phyloP scores from a whole-genome alignment of 2,113 vertebrate species.

The Oreochromis aureus region DNA sequence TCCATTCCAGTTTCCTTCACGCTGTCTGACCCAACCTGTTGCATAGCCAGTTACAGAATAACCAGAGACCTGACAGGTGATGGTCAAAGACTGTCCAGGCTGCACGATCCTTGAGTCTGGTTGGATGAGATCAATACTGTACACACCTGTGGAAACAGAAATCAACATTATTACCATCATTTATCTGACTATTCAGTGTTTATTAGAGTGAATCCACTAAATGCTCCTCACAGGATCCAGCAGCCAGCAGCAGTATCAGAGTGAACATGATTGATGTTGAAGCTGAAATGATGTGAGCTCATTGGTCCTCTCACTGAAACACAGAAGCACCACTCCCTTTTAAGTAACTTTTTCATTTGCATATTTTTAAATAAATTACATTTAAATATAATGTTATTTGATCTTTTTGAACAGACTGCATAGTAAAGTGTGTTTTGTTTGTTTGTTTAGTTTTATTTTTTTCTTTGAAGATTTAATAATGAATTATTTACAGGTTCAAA shows the following conservation, averaged over 20 bases:
- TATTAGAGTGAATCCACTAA: too few species aligned
- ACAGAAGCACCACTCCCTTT: accelerated
- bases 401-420: neutral
- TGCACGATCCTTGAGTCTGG: neutral
- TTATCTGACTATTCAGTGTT: too few species aligned
- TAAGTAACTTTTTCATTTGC: neutral
- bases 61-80: constrained; percentile 22
- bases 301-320: accelerated
- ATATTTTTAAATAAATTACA: neutral
- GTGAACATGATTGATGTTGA: too few species aligned
- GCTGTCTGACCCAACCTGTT: constrained; percentile 37
- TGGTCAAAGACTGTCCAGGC: neutral
- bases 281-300: too few species aligned
- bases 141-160: neutral
- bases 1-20: neutral
- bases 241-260: too few species aligned
- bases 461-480: too few species aligned
- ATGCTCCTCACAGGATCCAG: too few species aligned
- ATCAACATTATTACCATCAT: neutral
- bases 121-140: constrained; percentile 1
- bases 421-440: neutral
- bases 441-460: too few species aligned
- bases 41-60: constrained; percentile 12
- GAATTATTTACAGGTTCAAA: too few species aligned
- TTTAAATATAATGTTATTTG: neutral